These are phyloP conservation scores for Pterobdella sp. DNA, from an alignment of 2,888 invertebrate species.

Conservation along the genomic window DNA sequence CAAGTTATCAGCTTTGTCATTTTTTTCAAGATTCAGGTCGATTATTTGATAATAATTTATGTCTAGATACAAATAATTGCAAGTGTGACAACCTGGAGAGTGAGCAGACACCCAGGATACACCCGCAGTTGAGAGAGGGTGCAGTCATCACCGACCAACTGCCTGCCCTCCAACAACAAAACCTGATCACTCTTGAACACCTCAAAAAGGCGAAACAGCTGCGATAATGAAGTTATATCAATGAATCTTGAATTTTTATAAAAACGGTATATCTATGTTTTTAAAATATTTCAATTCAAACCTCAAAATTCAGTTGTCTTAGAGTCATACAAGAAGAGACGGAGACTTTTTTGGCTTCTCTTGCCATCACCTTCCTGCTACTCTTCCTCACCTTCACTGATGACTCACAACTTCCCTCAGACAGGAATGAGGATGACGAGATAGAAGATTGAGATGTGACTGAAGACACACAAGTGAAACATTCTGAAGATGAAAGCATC, in stretches of 20 bases:
- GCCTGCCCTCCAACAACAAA: constrained; percentile 10
- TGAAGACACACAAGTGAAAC: constrained; percentile 33
- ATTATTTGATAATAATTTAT: too few species aligned
- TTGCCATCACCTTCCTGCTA: constrained; percentile 1
- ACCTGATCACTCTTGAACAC: constrained; percentile 23
- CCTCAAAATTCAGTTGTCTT: constrained; percentile 16
- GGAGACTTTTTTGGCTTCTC: background rate
- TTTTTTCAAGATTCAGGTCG: too few species aligned
- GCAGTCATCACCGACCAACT: constrained; percentile 12
- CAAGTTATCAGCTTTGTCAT: too few species aligned
- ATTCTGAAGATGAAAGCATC: background rate
- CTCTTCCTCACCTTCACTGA: constrained; percentile 13
- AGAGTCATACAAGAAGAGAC: constrained; percentile 20
- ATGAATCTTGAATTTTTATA: background rate
- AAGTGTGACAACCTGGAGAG: constrained; percentile 1
- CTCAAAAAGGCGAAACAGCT: constrained; percentile 12
- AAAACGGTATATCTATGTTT: background rate
- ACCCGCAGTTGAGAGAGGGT: constrained; percentile 16
- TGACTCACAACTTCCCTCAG: background rate
- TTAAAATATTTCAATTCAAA: too few species aligned
- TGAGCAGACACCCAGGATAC: constrained; percentile 17
- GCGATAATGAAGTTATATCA: background rate
- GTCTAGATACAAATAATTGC: background rate
- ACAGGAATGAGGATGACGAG: constrained; percentile 20
- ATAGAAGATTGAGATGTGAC: background rate